Evolutionary conservation across 2,113 vertebrate species (phyloP), one percentile per base, ranked within the genome.

Genomic region (Etia nguti): DNA sequence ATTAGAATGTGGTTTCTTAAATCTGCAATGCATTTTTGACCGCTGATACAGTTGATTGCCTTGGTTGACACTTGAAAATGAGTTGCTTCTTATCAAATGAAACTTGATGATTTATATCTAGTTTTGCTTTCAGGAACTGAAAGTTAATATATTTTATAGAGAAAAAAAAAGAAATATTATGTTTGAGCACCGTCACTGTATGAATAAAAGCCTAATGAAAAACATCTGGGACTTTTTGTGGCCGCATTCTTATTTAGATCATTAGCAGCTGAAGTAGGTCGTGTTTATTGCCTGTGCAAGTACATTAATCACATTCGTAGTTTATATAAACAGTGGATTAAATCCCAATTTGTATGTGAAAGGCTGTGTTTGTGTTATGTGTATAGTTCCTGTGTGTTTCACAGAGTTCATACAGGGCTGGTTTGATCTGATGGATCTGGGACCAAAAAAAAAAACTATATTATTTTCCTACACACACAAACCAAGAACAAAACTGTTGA

Each of bases 131-230:
- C 90, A 92, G 90, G 90, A 94, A 89, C 87, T 94, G 91, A 96
- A 95, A 95, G 92, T 88, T 94, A 83, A 94, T 95, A 95, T 96
- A 96, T 96, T 96, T 96, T 96, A 86, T 95, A 96, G 90, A 94
- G n/a, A 91, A 90, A 90, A 84, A 94, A 92, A 89, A 83, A 75
- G 43, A 86, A 90, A 92, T 91, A 94, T 95, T 88, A 90, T 94
- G 92, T 94, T 94, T 95, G 93, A 94, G 93, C 93, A 93, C 89
- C 83, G 87, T 93, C 88, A 79, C 85, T 93, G 91, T 95, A 95
- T 92, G 90, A 95, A 96, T 96, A 94, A 96, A 95, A 94, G 75
- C 86, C 82, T 79, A 87, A 89, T 87, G 79, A 79, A 88, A 92
- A 85, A 87, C 29, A 87, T 10, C 24, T 6, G 5, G 31, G 62